Evolutionary conservation across 2,113 vertebrate genomes (phyloP).

Genomic region (Rhegmatorhina hoffmannsi): DNA sequence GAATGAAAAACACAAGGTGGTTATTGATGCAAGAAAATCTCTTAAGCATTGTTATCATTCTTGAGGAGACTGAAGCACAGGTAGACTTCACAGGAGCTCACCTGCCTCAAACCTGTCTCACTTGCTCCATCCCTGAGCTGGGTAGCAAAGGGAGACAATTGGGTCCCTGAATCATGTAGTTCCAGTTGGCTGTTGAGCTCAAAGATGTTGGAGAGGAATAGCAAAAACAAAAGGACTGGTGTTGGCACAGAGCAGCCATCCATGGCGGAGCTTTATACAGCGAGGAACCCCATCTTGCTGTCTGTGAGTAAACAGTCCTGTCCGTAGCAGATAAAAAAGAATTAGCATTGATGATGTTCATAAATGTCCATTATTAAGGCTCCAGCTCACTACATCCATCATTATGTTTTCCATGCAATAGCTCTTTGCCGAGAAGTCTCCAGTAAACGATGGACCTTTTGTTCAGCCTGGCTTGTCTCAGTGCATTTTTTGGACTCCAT

Average conservation of each 20-base stretch:
- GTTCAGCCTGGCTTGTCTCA: neutral
- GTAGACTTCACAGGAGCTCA: neutral
- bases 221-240: neutral
- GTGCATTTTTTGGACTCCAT: neutral
- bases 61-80: neutral
- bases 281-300: neutral
- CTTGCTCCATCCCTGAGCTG: neutral
- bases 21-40: neutral
- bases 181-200: neutral
- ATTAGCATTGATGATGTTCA: neutral
- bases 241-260: neutral
- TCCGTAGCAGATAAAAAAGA: neutral
- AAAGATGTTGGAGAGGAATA: neutral
- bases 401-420: neutral
- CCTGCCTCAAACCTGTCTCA: neutral
- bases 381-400: neutral
- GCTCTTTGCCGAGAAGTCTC: neutral
- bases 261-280: neutral
- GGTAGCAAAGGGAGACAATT: neutral
- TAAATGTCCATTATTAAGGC: neutral
- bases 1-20: neutral
- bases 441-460: neutral
- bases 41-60: neutral
- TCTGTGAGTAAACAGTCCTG: neutral
- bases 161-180: neutral